Conservation (phyloP, 2,113 vertebrate species). For the Daubentonia madagascariensis region DNA sequence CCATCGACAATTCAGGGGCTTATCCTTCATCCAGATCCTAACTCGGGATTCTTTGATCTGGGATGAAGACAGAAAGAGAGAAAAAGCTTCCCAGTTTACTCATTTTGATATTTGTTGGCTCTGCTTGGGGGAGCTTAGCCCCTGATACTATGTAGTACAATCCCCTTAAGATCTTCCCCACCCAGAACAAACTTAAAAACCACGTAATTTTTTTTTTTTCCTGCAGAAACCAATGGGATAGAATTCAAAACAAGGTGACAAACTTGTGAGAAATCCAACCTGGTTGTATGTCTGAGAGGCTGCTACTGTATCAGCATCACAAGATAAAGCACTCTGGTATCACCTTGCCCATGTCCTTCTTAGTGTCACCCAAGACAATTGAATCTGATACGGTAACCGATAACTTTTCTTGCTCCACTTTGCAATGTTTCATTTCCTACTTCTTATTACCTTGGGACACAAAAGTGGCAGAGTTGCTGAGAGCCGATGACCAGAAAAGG, state of each 20-base stretch:
- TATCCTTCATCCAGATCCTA: constrained; percentile 81
- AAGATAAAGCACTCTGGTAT: constrained; percentile 53
- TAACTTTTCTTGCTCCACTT: constrained; percentile 56
- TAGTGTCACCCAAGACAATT: constrained; percentile 37
- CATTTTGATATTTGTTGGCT: constrained; percentile 72
- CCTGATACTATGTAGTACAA: constrained; percentile 67
- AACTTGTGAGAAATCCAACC: constrained; percentile 50
- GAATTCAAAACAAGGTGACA: constrained; percentile 55
- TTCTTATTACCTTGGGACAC: constrained; percentile 58
- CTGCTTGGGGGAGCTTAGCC: constrained; percentile 72
- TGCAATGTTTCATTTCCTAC: constrained; percentile 2
- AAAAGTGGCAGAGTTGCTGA: constrained; percentile 54
- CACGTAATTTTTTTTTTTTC: constrained; percentile 16
- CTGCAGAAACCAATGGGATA: constrained; percentile 54
- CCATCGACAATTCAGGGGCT: constrained; percentile 78
- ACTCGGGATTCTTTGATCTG: constrained; percentile 79
- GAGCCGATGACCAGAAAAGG: constrained; percentile 70
- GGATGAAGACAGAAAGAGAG: constrained; percentile 80
- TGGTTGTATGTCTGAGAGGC: neutral
- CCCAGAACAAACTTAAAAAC: constrained; percentile 64
- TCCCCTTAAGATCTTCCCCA: constrained; percentile 56
- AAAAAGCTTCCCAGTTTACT: constrained; percentile 81
- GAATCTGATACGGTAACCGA: neutral
- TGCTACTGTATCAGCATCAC: constrained; percentile 59
- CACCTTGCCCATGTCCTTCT: constrained; percentile 21